Evolutionary conservation across 2,113 vertebrate genomes (phyloP).

Genomic region (Nesogale talazaci): DNA sequence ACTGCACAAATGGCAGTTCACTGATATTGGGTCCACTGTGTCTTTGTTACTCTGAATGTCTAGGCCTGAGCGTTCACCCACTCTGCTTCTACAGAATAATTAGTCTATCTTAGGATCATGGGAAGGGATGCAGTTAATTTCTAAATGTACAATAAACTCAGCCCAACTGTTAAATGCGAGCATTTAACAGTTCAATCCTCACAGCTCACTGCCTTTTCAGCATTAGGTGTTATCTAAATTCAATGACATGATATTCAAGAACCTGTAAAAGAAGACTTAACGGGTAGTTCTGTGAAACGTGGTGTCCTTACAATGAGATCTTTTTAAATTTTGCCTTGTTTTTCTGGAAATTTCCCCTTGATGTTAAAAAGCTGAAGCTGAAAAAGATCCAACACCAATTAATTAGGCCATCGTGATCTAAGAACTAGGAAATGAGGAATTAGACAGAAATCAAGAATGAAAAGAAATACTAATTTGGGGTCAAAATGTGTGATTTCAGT

Average conservation of each 20-base stretch:
- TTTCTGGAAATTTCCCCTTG: constrained; percentile 41
- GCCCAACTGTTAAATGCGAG: constrained; percentile 19
- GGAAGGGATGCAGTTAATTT: constrained; percentile 11
- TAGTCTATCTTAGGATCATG: background rate
- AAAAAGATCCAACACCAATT: constrained; percentile 71
- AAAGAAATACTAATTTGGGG: background rate
- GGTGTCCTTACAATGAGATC: background rate
- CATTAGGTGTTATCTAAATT: constrained; percentile 27
- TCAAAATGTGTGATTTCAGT: background rate
- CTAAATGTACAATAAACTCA: constrained; percentile 29
- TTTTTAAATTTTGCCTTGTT: background rate
- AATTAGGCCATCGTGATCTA: constrained; percentile 66
- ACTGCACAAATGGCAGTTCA: constrained; percentile 12
- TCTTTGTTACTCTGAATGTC: background rate
- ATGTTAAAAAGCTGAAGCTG: constrained; percentile 50
- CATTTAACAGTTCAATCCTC: background rate
- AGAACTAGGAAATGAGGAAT: constrained; percentile 47
- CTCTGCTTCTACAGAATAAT: background rate
- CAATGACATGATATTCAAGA: background rate
- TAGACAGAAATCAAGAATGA: constrained; percentile 31
- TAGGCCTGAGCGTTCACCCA: background rate
- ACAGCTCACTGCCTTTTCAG: background rate
- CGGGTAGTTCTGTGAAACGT: background rate
- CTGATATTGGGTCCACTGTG: background rate
- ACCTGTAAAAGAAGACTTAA: constrained; percentile 7